Base-by-base conservation (phyloP, 2,888 invertebrate genomes). In the Blastobasis adustella region DNA sequence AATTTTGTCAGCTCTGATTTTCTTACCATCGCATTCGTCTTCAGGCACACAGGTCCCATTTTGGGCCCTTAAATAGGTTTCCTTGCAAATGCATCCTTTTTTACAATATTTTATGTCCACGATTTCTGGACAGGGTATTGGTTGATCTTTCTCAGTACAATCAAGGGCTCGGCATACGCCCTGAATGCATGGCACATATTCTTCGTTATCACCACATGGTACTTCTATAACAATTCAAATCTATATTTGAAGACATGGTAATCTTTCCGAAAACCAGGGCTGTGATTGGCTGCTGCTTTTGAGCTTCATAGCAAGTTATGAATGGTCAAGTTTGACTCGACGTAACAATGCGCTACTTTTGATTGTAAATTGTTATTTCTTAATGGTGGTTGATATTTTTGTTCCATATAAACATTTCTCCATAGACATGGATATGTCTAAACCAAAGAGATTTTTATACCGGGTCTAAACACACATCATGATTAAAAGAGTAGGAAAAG, bases 61-160 rank as follows among this genome's bases (percentile, higher is more conserved):
- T 0, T 54, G 8, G 4, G 56, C 55, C 54, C 71, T 58, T 45
- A 74, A 58, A 46, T 66, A 74, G 0, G 60, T 64, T 4, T 66
- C 55, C 53, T 59, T 57, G 48, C 76, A 77, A 5, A 68, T 37
- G 46, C 76, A 77, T 0, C 76, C 76, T 10, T 63, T 59, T 9
- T 56, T 61, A 45, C 76, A 77, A 39, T 36, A 5, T 10, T 60
- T 56, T 0, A 62, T 54, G 10, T 60, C 46, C 0, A 23, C 23
- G 23, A 67, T 47, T 49, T 58, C 65, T 1, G 60, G 42, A 50
- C 74, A 76, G 2, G 60, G 60, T 5, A 70, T 54, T 5, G 57
- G 57, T 23, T 57, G 54, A 1, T 67, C 70, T 36, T 66, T 48
- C 54, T 74, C 66, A 0, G 68, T 62, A 55, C 76, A 76, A 47